phyloP scores from a whole-genome alignment of 2,797 vertebrate species.

The Thripadectes ignobilis region DNA sequence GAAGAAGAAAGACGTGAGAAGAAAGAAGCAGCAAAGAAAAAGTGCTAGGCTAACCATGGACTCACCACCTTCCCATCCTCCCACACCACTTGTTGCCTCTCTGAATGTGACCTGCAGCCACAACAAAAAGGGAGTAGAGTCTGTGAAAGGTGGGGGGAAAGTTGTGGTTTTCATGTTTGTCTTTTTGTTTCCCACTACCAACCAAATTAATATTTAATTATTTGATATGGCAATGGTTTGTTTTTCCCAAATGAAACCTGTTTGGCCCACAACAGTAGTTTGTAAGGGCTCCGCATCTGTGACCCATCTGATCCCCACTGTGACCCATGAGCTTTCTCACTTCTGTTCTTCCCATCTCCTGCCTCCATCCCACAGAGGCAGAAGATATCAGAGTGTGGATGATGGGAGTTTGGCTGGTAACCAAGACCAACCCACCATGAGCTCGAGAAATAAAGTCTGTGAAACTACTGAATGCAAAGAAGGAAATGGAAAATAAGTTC shows the following conservation, averaged over 20 bases:
- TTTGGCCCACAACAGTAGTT: neutral
- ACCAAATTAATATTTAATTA: neutral
- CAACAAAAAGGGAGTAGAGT: neutral
- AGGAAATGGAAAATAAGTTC: neutral
- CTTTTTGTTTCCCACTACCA: neutral
- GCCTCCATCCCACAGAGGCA: neutral
- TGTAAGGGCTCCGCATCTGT: neutral
- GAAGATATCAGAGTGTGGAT: neutral
- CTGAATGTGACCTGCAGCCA: accelerated
- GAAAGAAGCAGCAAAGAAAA: neutral
- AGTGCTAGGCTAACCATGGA: neutral
- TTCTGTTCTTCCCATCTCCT: neutral
- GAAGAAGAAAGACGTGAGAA: neutral
- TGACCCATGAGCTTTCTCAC: neutral
- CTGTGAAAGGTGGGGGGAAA: neutral
- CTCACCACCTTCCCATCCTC: neutral
- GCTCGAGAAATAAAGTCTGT: neutral
- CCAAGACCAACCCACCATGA: neutral
- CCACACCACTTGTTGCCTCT: accelerated
- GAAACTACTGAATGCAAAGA: neutral
- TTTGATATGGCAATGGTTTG: neutral
- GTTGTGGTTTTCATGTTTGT: neutral
- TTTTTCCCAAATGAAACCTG: neutral
- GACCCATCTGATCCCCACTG: neutral
- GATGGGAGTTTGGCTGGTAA: neutral